These are phyloP conservation scores for Caenorhabditis sp. DNA, from an alignment of 2,888 invertebrate genomes.

Conservation along the genomic window DNA sequence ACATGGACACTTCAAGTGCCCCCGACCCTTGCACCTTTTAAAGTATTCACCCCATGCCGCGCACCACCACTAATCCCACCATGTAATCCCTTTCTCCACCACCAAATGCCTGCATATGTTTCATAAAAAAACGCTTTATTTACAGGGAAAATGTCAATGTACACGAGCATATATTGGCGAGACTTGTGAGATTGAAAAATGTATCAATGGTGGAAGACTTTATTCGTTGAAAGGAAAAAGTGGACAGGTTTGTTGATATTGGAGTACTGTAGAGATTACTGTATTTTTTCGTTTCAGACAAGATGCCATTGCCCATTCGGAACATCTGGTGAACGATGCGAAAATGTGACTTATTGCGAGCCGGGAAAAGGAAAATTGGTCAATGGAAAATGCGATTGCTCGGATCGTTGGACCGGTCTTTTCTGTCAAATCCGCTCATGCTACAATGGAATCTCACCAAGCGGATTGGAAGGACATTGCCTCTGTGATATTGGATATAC, in stretches of 20 bases:
- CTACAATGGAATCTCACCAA: conserved; percentile 55
- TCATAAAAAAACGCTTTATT: not conserved
- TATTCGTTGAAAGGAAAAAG: conserved; percentile 38
- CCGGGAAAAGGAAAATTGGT: conserved; percentile 53
- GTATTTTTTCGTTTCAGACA: conserved; percentile 11
- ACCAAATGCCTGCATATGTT: not conserved
- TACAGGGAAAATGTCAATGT: conserved; percentile 56
- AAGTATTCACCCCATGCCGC: not conserved
- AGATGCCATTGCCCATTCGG: conserved; percentile 57
- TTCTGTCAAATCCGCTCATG: conserved; percentile 55
- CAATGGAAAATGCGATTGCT: conserved; percentile 57
- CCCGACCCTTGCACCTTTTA: not conserved
- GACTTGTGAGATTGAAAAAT: conserved; percentile 49
- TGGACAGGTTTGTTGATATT: conserved; percentile 14
- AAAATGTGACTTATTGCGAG: conserved; percentile 54
- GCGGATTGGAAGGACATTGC: conserved; percentile 54
- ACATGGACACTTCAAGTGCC: not conserved
- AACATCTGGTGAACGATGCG: conserved; percentile 51
- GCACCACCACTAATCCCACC: not conserved
- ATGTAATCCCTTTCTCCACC: not conserved
- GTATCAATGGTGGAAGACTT: conserved; percentile 51
- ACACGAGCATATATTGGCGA: conserved; percentile 50
- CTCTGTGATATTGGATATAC: conserved; percentile 56
- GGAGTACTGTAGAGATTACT: conserved; percentile 7
- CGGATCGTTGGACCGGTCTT: conserved; percentile 47